Evolutionary conservation across 1,140 invertebrate genomes (phyloP).

Genomic region (Calliphora vicina): DNA sequence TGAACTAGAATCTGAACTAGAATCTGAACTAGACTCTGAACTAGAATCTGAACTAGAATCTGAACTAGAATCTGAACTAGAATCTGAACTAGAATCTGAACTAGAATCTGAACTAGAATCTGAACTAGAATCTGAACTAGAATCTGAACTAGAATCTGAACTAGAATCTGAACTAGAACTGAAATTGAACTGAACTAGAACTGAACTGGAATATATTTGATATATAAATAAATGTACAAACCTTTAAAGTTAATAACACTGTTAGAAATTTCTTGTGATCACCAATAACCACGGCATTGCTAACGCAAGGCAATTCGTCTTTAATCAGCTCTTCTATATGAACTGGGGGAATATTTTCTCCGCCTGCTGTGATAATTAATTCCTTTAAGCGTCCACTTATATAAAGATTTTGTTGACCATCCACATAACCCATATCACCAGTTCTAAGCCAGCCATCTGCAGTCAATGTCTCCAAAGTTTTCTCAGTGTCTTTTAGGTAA

Average conservation of each 20-base stretch:
- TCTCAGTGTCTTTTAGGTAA: constrained; percentile 79
- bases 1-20: too few relatives aligned
- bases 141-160: too few relatives aligned
- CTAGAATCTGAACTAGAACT: too few relatives aligned
- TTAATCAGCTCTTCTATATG: constrained; percentile 85
- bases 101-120: too few relatives aligned
- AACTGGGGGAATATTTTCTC: constrained; percentile 90
- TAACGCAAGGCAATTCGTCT: constrained; percentile 76
- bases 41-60: too few relatives aligned
- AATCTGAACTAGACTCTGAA: too few relatives aligned
- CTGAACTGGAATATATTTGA: too few relatives aligned
- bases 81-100: too few relatives aligned
- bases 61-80: too few relatives aligned
- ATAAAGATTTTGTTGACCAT: constrained; percentile 76
- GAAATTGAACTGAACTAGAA: too few relatives aligned
- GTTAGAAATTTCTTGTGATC: constrained; percentile 87
- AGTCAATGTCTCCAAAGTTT: constrained; percentile 77
- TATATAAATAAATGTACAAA: too few relatives aligned
- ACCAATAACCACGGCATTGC: constrained; percentile 86
- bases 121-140: too few relatives aligned
- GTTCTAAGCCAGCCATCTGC: constrained; percentile 80
- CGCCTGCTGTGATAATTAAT: constrained; percentile 90
- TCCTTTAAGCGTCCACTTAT: constrained; percentile 89
- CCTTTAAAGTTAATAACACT: constrained; percentile 84
- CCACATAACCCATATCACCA: constrained; percentile 82